phyloP scores from a whole-genome alignment of 2,888 invertebrate genomes.

The Heliconius cydno region DNA sequence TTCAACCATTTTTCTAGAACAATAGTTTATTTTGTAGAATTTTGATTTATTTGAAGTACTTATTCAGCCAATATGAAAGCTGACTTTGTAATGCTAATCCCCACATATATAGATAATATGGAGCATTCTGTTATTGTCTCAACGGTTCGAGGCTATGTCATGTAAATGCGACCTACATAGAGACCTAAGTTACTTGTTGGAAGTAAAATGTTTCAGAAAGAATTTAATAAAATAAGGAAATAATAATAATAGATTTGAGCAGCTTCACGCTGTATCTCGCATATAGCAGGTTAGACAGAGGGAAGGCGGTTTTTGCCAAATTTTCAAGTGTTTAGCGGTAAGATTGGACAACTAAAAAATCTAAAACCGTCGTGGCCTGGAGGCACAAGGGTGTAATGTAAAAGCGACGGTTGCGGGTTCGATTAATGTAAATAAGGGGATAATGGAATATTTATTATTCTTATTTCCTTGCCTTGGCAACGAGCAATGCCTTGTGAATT shows the following conservation, averaged over 20 bases:
- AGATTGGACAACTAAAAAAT: no score
- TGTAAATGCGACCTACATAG: slow-evolving; percentile 43
- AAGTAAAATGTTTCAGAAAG: neutral
- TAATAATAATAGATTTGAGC: neutral
- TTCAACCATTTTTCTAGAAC: neutral
- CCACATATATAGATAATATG: slow-evolving; percentile 13
- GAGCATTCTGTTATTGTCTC: slow-evolving; percentile 41
- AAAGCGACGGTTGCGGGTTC: no score
- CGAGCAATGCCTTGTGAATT: no score
- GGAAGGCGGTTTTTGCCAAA: no score
- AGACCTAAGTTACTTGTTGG: slow-evolving; percentile 13
- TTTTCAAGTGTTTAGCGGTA: no score
- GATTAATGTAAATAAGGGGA: no score
- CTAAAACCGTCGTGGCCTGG: no score
- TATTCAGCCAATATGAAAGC: slow-evolving; percentile 16
- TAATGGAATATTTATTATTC: no score
- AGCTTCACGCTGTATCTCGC: no score
- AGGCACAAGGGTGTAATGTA: no score
- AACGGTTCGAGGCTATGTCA: slow-evolving; percentile 41
- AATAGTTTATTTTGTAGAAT: neutral
- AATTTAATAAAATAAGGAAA: neutral
- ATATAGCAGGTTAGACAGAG: no score
- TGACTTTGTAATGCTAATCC: slow-evolving; percentile 42
- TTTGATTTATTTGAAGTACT: neutral
- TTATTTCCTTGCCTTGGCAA: no score